A percentile compares a stretch with the other conserved stretches of the same genome.
Evolutionary conservation across 2,113 vertebrate genomes (phyloP).

Genomic region (Casuarius casuarius): DNA sequence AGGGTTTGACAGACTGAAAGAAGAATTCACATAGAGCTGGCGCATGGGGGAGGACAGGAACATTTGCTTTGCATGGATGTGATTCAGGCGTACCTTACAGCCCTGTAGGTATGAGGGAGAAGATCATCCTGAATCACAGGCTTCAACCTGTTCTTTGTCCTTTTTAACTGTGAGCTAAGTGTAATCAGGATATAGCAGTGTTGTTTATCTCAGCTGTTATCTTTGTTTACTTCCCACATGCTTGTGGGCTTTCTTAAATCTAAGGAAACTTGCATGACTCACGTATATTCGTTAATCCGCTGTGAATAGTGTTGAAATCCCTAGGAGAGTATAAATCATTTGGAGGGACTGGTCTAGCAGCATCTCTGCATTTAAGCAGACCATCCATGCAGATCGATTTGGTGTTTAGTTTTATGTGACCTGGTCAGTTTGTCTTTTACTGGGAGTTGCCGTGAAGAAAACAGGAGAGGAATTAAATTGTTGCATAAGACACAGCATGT

Average conservation of each 20-base stretch:
- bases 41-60: not conserved
- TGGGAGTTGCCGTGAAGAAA: not conserved
- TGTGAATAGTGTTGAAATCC: not conserved
- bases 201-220: not conserved
- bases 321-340: not conserved
- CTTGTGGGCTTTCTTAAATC: not conserved
- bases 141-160: not conserved
- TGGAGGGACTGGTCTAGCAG: not conserved
- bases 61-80: accelerated
- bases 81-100: not conserved
- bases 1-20: not conserved
- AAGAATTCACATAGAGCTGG: not conserved
- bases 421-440: not conserved
- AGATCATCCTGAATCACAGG: not conserved
- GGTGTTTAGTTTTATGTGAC: not conserved
- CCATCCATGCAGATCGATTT: accelerated
- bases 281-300: not conserved
- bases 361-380: not conserved
- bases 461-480: not conserved
- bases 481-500: not conserved
- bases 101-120: not conserved
- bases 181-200: not conserved
- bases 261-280: not conserved
- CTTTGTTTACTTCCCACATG: not conserved
- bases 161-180: not conserved